Evolutionary conservation across 2,888 invertebrate species (phyloP), one percentile per base, ranked within the genome.

Genomic region (Lapara coniferarum): DNA sequence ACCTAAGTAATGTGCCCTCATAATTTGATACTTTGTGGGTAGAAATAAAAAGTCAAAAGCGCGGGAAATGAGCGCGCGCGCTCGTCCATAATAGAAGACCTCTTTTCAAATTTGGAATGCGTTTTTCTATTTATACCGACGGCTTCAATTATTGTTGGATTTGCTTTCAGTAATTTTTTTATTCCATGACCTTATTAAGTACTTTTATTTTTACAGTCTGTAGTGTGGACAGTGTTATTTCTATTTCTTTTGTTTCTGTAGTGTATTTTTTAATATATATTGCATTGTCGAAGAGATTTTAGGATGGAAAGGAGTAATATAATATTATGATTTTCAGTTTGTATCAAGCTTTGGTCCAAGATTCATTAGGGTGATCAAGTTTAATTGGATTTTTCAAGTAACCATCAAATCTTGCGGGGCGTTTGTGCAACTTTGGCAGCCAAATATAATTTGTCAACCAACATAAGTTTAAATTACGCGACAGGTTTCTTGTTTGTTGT

Each of bases 51-150:
- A 58, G 52, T 57, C 74, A 78, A 78, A 81, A 80, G 76, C 77
- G 80, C 78, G 81, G 82, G 80, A 83, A 83, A 82, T 78, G 80
- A 79, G 79, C 77, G 81, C 77, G 75, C 81, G 78, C 80, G 81
- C 76, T 71, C 74, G 74, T 79, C 76, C 78, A 78, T 81, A 81
- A 80, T 76, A 49, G 77, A 75, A 77, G 78, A 71, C 77, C 75
- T 73, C 77, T 80, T 78, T 81, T 81, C 78, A 77, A 81, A 82
- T 77, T 79, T 81, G 73, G 78, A 81, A 78, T 76, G 52, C 66
- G 52, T 66, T 66, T 66, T 66, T 68, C 55, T 68, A 68, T 49
- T 57, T 49, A 44, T 67, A 71, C 66, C 53, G 67, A 63, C 67
- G 57, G 66, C 57, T 46, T 67, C 68, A 56, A 69, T 69, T 56